Evolutionary conservation across 2,113 vertebrate species (phyloP).

Genomic region (Ibidorhyncha struthersii): DNA sequence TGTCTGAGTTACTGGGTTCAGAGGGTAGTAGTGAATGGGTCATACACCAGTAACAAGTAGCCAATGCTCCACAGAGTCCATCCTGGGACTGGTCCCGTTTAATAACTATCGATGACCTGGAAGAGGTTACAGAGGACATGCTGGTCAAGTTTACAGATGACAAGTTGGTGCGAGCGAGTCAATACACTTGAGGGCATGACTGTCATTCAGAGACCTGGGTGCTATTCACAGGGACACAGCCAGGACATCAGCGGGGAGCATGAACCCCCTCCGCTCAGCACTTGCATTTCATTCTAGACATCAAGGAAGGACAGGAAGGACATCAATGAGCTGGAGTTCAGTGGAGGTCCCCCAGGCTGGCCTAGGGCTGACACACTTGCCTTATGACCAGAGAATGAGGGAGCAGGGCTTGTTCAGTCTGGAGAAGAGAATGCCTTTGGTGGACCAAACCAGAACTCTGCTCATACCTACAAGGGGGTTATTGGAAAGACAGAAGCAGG

Average conservation of each 20-base stretch:
- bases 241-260: background rate
- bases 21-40: background rate
- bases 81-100: background rate
- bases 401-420: background rate
- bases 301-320: background rate
- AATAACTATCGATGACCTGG: background rate
- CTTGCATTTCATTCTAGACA: background rate
- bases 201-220: background rate
- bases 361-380: background rate
- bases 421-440: background rate
- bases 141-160: background rate
- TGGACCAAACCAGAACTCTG: background rate
- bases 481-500: background rate
- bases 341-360: too few relatives aligned
- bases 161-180: background rate
- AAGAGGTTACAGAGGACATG: background rate
- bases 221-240: background rate
- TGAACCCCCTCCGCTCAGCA: background rate
- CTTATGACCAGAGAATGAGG: background rate
- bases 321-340: background rate
- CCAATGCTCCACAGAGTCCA: background rate
- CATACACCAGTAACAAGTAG: background rate
- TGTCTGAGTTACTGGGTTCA: background rate
- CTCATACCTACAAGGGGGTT: background rate
- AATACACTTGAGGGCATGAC: background rate